Evolutionary conservation across 1,140 invertebrate species (phyloP).

Genomic region (Drosophila melanica): DNA sequence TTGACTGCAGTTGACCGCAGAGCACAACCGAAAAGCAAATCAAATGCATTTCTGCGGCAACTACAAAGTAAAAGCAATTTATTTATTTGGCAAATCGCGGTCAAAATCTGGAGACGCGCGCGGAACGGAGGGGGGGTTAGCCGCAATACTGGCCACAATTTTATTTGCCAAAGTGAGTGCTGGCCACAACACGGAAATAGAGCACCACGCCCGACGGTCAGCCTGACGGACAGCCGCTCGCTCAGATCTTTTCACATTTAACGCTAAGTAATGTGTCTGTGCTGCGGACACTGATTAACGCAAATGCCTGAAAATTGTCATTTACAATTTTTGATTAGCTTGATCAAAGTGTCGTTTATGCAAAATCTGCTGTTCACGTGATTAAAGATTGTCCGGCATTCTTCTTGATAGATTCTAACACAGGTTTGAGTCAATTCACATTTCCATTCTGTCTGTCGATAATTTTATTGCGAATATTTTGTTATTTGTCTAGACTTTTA

Average conservation of each 20-base stretch:
- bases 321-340: conserved; percentile 22
- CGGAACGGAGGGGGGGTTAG: conserved; percentile 11
- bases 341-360: conserved; percentile 1
- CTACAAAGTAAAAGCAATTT: conserved; percentile 66
- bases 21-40: conserved; percentile 47
- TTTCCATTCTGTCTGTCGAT: no score
- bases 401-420: no score
- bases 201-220: conserved; percentile 13
- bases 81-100: conserved; percentile 64
- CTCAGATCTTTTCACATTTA: conserved; percentile 30
- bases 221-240: conserved; percentile 65
- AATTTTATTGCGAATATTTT: no score
- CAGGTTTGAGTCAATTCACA: no score
- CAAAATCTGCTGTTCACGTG: no score
- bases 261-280: conserved; percentile 54
- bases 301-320: conserved; percentile 21
- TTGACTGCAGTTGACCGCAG: background rate
- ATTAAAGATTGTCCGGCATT: no score
- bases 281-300: conserved; percentile 37
- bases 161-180: conserved; percentile 9
- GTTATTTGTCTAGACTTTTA: no score
- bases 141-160: conserved; percentile 29
- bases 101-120: conserved; percentile 28
- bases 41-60: conserved; percentile 55
- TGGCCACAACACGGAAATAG: conserved; percentile 1